Percentiles rank a stretch among this genome's conserved stretches.
These are phyloP conservation scores for Rhabdomys pumilio DNA, from an alignment of 2,797 vertebrate genomes.

Conservation along the genomic window DNA sequence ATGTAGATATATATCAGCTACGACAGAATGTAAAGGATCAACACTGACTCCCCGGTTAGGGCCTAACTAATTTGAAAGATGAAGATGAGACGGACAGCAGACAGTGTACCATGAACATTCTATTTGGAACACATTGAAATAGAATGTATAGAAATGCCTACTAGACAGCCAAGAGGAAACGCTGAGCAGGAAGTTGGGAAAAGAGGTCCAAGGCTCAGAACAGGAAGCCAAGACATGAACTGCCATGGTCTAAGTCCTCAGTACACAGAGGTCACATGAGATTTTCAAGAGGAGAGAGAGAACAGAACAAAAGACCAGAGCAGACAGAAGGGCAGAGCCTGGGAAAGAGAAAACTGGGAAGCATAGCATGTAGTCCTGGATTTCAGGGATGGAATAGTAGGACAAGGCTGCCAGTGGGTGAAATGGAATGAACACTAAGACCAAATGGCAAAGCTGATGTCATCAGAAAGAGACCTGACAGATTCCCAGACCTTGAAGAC, in stretches of 20 bases:
- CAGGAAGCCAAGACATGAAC: neutral
- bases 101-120: neutral
- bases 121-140: neutral
- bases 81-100: neutral
- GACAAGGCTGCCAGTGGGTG: neutral
- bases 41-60: neutral
- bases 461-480: neutral
- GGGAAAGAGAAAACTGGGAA: neutral
- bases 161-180: neutral
- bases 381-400: no score
- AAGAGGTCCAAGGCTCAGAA: neutral
- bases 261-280: neutral
- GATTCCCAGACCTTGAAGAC: neutral
- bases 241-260: neutral
- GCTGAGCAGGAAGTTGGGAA: neutral
- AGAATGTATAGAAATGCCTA: neutral
- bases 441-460: constrained; percentile 3
- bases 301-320: neutral
- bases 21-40: neutral
- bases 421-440: neutral
- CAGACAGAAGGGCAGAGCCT: neutral
- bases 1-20: neutral
- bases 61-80: neutral
- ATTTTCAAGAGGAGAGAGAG: neutral
- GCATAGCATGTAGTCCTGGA: neutral